Conservation (phyloP, 2,797 vertebrate species). For the Nyctalus aviator region DNA sequence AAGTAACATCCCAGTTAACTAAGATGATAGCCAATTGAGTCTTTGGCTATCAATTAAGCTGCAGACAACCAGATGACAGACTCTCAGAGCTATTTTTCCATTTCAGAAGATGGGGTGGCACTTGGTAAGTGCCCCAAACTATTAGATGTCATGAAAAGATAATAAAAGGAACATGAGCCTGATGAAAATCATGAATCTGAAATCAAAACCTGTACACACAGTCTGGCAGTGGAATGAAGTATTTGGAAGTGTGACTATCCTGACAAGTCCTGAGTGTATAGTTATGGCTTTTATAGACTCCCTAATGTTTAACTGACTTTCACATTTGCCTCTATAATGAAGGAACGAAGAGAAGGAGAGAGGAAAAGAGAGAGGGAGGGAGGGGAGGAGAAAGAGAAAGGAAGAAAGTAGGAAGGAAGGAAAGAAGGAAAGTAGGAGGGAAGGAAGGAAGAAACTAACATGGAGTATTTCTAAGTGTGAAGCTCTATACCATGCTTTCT, state of each 20-base stretch:
- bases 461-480: neutral
- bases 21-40: neutral
- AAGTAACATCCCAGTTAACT: neutral
- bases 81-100: neutral
- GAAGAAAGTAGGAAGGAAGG: no score
- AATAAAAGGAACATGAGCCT: neutral
- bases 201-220: neutral
- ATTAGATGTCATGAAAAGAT: neutral
- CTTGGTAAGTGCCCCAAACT: neutral
- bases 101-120: slow-evolving; percentile 40
- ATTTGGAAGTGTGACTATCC: neutral
- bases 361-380: no score
- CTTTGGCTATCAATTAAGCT: neutral
- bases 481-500: neutral
- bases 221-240: neutral
- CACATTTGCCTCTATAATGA: neutral
- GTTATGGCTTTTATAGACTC: neutral
- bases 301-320: neutral
- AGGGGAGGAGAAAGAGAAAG: neutral
- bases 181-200: slow-evolving; percentile 6
- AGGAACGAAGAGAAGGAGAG: no score
- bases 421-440: no score
- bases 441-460: neutral
- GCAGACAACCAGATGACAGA: neutral
- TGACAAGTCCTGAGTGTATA: neutral